phyloP scores from a whole-genome alignment of 2,113 vertebrate genomes.

The Mormoops blainvillei region DNA sequence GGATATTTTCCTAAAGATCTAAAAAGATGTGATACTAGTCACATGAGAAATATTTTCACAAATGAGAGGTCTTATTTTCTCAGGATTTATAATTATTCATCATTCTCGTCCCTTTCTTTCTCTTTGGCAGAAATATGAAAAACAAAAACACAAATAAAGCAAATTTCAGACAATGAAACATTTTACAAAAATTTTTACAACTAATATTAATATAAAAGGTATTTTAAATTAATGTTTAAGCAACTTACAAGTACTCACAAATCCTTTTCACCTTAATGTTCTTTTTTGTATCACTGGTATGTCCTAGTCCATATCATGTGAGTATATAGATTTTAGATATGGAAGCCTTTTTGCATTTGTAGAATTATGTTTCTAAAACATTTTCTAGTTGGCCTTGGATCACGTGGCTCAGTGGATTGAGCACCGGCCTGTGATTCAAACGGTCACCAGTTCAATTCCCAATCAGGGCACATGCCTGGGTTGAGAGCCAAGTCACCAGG shows the following conservation, averaged over 20 bases:
- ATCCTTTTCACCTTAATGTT: not conserved
- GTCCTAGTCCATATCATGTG: not conserved
- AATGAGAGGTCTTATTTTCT: not conserved
- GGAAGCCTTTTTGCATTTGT: not conserved
- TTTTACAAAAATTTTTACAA: not conserved
- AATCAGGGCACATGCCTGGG: no score
- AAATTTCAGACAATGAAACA: not conserved
- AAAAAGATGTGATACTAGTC: not conserved
- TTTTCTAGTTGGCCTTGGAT: not conserved
- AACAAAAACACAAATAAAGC: slow-evolving; percentile 8
- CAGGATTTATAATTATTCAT: not conserved
- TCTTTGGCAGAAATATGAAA: not conserved
- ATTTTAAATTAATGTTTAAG: slow-evolving; percentile 1
- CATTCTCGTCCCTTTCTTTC: not conserved
- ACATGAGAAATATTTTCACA: not conserved
- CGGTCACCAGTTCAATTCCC: no score
- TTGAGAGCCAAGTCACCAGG: no score
- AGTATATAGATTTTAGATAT: not conserved
- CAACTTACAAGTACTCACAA: not conserved
- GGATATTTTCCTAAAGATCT: not conserved
- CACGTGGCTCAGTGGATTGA: no score
- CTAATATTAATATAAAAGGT: not conserved
- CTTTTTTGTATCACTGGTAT: not conserved
- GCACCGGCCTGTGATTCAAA: no score
- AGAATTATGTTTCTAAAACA: not conserved